Conservation (phyloP, 2,888 invertebrate genomes). For the Parelbella ahira region DNA sequence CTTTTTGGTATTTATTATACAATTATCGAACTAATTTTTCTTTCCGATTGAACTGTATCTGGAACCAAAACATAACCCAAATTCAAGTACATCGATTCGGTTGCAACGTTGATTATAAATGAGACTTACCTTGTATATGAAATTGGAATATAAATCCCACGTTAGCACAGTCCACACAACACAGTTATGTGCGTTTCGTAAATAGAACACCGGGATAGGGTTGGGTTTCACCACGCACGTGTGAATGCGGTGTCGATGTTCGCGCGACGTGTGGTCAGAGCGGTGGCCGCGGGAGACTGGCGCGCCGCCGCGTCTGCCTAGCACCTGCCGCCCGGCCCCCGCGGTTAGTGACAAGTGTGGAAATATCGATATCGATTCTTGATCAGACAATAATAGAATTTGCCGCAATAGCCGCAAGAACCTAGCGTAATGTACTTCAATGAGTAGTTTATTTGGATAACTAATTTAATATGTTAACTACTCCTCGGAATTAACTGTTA, state of each 20-base stretch:
- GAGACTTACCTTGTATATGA: slow-evolving; percentile 26
- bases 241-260: slow-evolving; percentile 48
- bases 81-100: slow-evolving; percentile 30
- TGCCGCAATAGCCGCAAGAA: slow-evolving; percentile 14
- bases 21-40: neutral
- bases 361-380: slow-evolving; percentile 24
- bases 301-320: slow-evolving; percentile 72
- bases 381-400: slow-evolving; percentile 6
- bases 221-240: slow-evolving; percentile 75
- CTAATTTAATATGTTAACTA: no score
- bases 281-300: slow-evolving; percentile 71
- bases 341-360: slow-evolving; percentile 28
- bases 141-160: slow-evolving; percentile 38
- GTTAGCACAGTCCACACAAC: slow-evolving; percentile 56
- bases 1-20: no score
- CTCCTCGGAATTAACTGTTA: no score
- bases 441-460: no score
- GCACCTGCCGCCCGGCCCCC: slow-evolving; percentile 61
- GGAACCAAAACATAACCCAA: slow-evolving; percentile 57
- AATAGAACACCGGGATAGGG: slow-evolving; percentile 70
- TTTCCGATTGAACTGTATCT: slow-evolving; percentile 32
- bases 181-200: slow-evolving; percentile 43
- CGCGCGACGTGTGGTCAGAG: slow-evolving; percentile 61
- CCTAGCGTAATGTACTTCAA: no score
- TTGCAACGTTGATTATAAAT: slow-evolving; percentile 25